Evolutionary conservation across 2,113 vertebrate species (phyloP).

Genomic region (Myxocyprinus asiaticus): DNA sequence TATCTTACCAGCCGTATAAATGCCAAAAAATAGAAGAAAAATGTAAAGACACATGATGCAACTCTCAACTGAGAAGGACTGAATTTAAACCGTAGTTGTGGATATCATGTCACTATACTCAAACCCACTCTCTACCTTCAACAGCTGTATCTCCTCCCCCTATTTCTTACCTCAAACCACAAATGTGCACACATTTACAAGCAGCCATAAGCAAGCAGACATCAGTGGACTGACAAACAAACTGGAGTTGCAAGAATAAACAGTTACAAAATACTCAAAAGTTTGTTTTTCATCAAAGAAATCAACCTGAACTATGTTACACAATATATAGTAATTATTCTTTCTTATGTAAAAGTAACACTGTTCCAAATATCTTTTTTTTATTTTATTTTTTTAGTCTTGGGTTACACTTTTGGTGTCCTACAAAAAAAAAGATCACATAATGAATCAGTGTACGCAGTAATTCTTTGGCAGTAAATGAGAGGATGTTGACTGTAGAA

Average conservation of each 20-base stretch:
- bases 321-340: background rate
- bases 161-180: background rate
- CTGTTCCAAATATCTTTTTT: background rate
- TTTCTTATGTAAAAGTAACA: background rate
- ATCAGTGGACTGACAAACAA: too few species aligned
- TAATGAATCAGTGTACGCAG: background rate
- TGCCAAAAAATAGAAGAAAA: slow-evolving; percentile 15
- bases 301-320: background rate
- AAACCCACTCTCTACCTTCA: background rate
- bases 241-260: background rate
- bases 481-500: background rate
- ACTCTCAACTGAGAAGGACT: background rate
- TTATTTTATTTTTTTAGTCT: background rate
- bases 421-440: background rate
- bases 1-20: slow-evolving; percentile 17
- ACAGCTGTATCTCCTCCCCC: background rate
- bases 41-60: background rate
- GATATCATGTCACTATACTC: background rate
- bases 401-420: background rate
- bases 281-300: too few species aligned
- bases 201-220: background rate
- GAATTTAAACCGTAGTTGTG: background rate
- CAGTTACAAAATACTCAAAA: background rate
- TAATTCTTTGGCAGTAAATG: background rate
- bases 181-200: background rate